Evolutionary conservation across 2,888 invertebrate genomes (phyloP).

Genomic region (Odontocolon sp.): DNA sequence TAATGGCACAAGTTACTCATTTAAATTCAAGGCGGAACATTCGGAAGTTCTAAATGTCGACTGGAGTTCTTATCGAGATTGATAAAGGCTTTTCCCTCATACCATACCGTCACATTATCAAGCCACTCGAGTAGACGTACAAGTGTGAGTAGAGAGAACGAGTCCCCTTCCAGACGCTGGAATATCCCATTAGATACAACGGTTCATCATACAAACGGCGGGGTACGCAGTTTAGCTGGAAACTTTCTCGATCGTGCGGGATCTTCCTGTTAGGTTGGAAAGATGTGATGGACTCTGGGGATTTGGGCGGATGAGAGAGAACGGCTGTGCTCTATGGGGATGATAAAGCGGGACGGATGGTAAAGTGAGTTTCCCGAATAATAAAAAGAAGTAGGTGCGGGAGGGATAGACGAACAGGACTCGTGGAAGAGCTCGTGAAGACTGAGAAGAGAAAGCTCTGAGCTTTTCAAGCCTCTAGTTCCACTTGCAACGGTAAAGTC

Average conservation of each 20-base stretch:
- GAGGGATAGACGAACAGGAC: slow-evolving; percentile 31
- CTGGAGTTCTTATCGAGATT: no score
- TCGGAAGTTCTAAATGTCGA: no score
- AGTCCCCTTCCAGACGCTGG: not conserved
- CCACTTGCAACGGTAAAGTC: not conserved
- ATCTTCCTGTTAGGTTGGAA: slow-evolving; percentile 17
- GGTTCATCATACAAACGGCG: slow-evolving; percentile 17
- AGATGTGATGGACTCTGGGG: slow-evolving; percentile 13
- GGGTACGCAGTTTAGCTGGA: slow-evolving; percentile 12
- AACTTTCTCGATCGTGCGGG: slow-evolving; percentile 42
- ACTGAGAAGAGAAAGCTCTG: slow-evolving; percentile 44
- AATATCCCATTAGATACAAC: slow-evolving; percentile 11
- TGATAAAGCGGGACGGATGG: not conserved
- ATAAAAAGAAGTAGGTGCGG: slow-evolving; percentile 10
- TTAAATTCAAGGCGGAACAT: no score
- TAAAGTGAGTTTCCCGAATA: not conserved
- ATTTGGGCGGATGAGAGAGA: slow-evolving; percentile 2
- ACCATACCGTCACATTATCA: no score
- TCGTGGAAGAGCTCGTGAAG: slow-evolving; percentile 40
- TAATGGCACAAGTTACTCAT: no score
- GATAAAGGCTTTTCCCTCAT: no score
- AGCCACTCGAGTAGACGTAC: no score
- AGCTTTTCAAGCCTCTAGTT: slow-evolving; percentile 28
- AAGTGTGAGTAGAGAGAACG: not conserved
- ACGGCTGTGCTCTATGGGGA: not conserved